A percentile compares a stretch with the other conserved stretches of the same genome.
Evolutionary conservation across 2,888 invertebrate species (phyloP).

Genomic region (Macropis europaea): DNA sequence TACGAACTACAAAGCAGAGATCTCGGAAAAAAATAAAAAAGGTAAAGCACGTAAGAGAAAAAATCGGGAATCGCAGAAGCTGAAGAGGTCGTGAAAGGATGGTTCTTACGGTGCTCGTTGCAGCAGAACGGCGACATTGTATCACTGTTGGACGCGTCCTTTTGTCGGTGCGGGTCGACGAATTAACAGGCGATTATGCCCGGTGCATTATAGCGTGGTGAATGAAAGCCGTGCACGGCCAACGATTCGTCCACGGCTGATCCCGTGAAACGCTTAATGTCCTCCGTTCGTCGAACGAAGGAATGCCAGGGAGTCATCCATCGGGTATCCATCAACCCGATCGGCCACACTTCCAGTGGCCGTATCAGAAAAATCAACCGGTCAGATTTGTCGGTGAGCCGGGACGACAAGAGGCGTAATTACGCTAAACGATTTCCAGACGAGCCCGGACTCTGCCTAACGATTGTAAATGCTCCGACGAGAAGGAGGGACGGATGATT

Average conservation of each 20-base stretch:
- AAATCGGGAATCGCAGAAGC: no score
- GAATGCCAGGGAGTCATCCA: conserved; percentile 60
- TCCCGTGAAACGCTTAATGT: conserved; percentile 30
- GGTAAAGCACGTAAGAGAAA: no score
- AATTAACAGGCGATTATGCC: conserved; percentile 45
- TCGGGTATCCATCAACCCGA: conserved; percentile 59
- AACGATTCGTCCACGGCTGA: conserved; percentile 26
- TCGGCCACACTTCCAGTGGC: conserved; percentile 21
- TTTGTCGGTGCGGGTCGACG: conserved; percentile 32
- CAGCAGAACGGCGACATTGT: conserved; percentile 25
- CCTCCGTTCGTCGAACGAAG: conserved; percentile 28
- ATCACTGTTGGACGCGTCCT: conserved; percentile 36
- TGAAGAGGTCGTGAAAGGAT: no score
- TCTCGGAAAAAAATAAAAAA: no score
- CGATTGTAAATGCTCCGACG: conserved; percentile 68
- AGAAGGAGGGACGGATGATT: conserved; percentile 49
- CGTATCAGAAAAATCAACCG: conserved; percentile 48
- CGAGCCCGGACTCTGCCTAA: conserved; percentile 54
- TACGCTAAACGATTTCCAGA: conserved; percentile 68
- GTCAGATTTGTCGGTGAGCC: conserved; percentile 48
- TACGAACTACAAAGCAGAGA: no score
- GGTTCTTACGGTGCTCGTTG: no score
- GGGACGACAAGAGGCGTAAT: conserved; percentile 69
- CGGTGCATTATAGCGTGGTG: conserved; percentile 51
- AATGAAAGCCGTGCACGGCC: conserved; percentile 26